These are phyloP conservation scores for Lateolabrax maculatus DNA, from an alignment of 2,797 vertebrate species.

Conservation along the genomic window DNA sequence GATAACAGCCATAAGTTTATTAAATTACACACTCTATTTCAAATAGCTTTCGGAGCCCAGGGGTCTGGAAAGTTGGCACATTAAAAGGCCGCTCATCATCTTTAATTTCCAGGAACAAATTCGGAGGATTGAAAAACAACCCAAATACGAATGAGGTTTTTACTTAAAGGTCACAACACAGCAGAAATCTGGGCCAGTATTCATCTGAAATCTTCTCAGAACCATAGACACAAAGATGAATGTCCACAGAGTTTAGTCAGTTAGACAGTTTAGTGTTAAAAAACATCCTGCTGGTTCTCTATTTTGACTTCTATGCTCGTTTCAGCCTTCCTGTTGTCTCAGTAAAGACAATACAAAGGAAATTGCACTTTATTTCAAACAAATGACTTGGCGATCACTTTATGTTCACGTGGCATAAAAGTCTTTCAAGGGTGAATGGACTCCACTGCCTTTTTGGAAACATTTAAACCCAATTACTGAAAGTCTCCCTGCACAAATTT, in stretches of 20 bases:
- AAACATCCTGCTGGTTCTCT: not conserved
- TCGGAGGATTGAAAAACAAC: not conserved
- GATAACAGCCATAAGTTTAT: constrained; percentile 43
- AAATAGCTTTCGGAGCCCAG: constrained; percentile 25
- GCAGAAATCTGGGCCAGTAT: constrained; percentile 2
- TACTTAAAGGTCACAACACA: not conserved
- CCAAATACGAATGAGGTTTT: constrained; percentile 5
- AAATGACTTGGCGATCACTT: not conserved
- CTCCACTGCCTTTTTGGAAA: not conserved
- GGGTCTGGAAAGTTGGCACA: constrained; percentile 27
- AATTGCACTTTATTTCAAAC: not conserved
- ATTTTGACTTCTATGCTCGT: not conserved
- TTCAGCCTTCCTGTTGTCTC: not conserved
- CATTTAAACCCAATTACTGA: constrained; percentile 24
- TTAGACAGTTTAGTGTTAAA: not conserved
- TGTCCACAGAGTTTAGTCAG: not conserved
- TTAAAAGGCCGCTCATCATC: constrained; percentile 19
- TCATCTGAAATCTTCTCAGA: not conserved
- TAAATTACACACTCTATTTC: constrained; percentile 47
- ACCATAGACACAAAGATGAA: not conserved
- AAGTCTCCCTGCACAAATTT: not conserved
- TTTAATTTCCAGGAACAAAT: constrained; percentile 20
- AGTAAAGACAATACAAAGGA: not conserved
- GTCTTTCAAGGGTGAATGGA: not conserved
- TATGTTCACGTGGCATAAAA: constrained; percentile 1